Percentiles rank a stretch among this genome's conserved stretches.
These are phyloP conservation scores for Diaperis boleti DNA, from an alignment of 2,888 invertebrate species.

Conservation along the genomic window DNA sequence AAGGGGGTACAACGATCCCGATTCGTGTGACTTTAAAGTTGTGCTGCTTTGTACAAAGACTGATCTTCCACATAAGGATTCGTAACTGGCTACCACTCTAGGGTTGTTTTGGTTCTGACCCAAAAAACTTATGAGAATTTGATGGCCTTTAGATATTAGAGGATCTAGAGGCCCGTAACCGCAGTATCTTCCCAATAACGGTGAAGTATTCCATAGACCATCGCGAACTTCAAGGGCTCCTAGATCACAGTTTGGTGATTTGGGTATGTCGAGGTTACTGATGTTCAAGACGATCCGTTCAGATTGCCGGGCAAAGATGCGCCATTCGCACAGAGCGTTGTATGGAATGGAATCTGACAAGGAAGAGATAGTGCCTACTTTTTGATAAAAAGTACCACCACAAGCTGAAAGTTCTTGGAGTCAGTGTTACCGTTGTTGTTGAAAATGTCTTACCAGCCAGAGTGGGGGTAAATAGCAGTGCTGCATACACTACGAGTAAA, in stretches of 20 bases:
- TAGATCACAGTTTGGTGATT: slow-evolving; percentile 82
- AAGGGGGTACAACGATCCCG: slow-evolving; percentile 92
- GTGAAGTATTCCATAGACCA: slow-evolving; percentile 93
- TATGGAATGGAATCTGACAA: slow-evolving; percentile 41
- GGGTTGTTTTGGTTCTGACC: slow-evolving; percentile 81
- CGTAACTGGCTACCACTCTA: slow-evolving; percentile 85
- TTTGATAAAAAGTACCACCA: neutral
- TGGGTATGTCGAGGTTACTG: slow-evolving; percentile 87
- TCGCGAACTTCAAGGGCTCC: slow-evolving; percentile 94
- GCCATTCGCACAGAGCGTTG: slow-evolving; percentile 84
- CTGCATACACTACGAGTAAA: too few species aligned
- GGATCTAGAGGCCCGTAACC: slow-evolving; percentile 86
- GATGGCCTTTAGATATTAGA: slow-evolving; percentile 73
- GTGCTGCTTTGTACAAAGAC: slow-evolving; percentile 80
- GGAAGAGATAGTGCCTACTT: neutral
- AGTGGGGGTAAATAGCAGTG: too few species aligned
- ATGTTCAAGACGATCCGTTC: slow-evolving; percentile 93
- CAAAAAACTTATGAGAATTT: slow-evolving; percentile 69
- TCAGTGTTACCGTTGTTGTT: neutral
- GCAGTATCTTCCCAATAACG: slow-evolving; percentile 88
- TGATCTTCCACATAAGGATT: slow-evolving; percentile 95
- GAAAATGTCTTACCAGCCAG: neutral
- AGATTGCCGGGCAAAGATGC: slow-evolving; percentile 96
- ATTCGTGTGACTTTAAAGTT: slow-evolving; percentile 96
- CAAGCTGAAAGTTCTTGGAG: neutral